Percentiles rank a stretch among this genome's conserved stretches.
These are phyloP conservation scores for Otus scops DNA, from an alignment of 2,797 vertebrate species.

Conservation along the genomic window DNA sequence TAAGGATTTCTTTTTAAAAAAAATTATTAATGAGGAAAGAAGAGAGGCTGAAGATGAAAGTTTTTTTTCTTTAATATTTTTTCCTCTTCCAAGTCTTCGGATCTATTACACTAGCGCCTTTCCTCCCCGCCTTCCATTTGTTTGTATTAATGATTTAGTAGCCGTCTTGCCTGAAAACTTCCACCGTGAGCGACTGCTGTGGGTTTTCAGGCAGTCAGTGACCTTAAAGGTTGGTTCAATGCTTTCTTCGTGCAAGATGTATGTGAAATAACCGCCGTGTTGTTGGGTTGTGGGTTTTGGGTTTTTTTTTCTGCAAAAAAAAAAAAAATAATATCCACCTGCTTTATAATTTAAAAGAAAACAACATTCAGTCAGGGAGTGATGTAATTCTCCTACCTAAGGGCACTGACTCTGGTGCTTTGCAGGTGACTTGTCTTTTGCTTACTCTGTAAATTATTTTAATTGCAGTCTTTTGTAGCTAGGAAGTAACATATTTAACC, in stretches of 20 bases:
- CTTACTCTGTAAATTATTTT: conserved; percentile 67
- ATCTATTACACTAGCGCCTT: conserved; percentile 76
- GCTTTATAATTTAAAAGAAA: conserved; percentile 66
- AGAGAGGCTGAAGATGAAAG: conserved; percentile 30
- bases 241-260: conserved; percentile 62
- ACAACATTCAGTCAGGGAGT: conserved; percentile 63
- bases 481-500: background rate
- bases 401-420: conserved; percentile 74
- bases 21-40: background rate
- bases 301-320: background rate
- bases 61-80: conserved; percentile 21
- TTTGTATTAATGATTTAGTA: conserved; percentile 86
- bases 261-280: conserved; percentile 49
- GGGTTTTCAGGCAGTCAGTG: conserved; percentile 77
- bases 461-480: background rate
- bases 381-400: conserved; percentile 80
- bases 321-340: conserved; percentile 41
- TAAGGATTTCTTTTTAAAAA: background rate
- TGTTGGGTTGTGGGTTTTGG: background rate
- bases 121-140: conserved; percentile 79
- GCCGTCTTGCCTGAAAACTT: conserved; percentile 82
- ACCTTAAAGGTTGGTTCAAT: conserved; percentile 77
- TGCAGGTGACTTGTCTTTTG: conserved; percentile 78
- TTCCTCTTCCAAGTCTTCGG: conserved; percentile 60
- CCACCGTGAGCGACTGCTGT: conserved; percentile 73